Percentiles rank a stretch among this genome's conserved stretches.
Conservation (phyloP, 2,113 vertebrate species). For the Brachirus orientalis region DNA sequence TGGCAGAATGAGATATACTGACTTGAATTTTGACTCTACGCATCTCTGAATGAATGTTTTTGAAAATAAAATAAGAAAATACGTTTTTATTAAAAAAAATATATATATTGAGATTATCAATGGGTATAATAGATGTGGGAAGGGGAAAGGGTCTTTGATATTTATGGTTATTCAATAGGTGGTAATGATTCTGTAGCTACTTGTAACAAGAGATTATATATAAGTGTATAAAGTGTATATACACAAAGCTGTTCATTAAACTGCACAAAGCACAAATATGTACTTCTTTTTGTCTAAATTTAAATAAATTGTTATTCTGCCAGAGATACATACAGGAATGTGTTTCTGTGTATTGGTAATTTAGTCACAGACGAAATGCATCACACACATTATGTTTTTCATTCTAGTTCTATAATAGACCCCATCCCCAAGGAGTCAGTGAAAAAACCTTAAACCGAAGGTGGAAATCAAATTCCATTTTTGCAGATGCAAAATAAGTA, state of each 20-base stretch:
- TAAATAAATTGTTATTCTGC: constrained; percentile 83
- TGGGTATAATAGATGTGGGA: constrained; percentile 27
- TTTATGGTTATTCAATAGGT: constrained; percentile 68
- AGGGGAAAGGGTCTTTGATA: constrained; percentile 62
- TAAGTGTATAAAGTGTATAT: constrained; percentile 80
- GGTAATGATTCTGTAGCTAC: constrained; percentile 68
- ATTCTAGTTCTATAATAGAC: constrained; percentile 51
- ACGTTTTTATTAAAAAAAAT: constrained; percentile 50
- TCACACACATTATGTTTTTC: constrained; percentile 36
- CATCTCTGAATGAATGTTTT: constrained; percentile 83
- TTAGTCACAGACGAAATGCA: constrained; percentile 28
- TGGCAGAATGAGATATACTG: constrained; percentile 61
- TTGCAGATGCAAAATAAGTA: constrained; percentile 26
- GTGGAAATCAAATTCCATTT: constrained; percentile 33
- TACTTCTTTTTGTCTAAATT: constrained; percentile 81
- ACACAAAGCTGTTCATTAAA: constrained; percentile 75
- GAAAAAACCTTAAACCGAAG: constrained; percentile 11
- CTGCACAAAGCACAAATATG: constrained; percentile 83
- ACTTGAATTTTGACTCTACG: constrained; percentile 81
- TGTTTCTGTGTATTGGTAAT: constrained; percentile 21
- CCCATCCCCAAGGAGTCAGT: constrained; percentile 32
- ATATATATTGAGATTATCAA: constrained; percentile 64
- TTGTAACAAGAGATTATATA: constrained; percentile 67
- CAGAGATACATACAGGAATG: constrained; percentile 39
- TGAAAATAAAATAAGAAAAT: constrained; percentile 62